Base-by-base conservation (phyloP, 2,888 invertebrate species). In the Itoplectis maculator region DNA sequence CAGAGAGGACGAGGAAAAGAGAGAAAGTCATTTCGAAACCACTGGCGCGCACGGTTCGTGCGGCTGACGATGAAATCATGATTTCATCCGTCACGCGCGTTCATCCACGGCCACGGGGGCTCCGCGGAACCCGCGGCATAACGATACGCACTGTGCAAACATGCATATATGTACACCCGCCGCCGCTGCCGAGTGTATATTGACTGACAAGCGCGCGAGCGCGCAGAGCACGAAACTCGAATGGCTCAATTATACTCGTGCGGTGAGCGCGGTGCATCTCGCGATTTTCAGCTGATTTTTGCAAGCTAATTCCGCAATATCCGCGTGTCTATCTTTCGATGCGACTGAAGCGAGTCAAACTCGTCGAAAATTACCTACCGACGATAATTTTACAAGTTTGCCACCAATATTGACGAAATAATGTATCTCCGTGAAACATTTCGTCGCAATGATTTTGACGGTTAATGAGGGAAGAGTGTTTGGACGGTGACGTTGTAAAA, bases 21-120 rank as follows among this genome's bases (percentile, higher is more conserved):
- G 76, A 77, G 77, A 68, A 82, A 80, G 74, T 83, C 45, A 80
- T 83, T 83, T 80, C 29, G 73, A 69, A 82, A 79, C 61, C 80
- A 66, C 77, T 74, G 82, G 66, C 79, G 69, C 80, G 69, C 77
- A 81, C 81, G 75, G 49, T 56, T 70, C 79, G 73, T 80, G 82
- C 45, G 73, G 80, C 77, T 77, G 77, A 83, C 73, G 83, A 83
- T 83, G 80, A 83, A 80, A 83, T 80, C 83, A 83, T 83, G 83
- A 83, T 83, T 83, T 83, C 79, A 83, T 83, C 63, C 80, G 80
- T 79, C 82, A 76, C 72, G 82, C 75, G 51, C 51, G 76, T 73
- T 74, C 68, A 72, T 77, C 65, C 75, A 73, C 75, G 72, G 20
- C 73, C 49, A 68, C 61, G 51, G 59, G 23, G 59, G 37, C 49